phyloP scores from a whole-genome alignment of 2,888 invertebrate genomes.

The Malachius bipustulatus region DNA sequence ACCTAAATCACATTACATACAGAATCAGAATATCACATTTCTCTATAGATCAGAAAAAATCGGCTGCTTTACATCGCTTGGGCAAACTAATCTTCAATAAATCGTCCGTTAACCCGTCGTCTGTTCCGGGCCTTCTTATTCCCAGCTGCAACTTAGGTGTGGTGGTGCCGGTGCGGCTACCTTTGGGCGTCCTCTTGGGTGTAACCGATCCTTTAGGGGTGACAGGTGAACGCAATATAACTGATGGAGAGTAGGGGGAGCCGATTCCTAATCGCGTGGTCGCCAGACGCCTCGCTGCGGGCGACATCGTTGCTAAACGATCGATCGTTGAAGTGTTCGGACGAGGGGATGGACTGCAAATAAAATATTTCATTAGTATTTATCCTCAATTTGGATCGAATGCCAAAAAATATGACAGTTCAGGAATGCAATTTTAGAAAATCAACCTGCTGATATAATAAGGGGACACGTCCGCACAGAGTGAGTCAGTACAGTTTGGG shows the following conservation, averaged over 20 bases:
- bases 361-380: too few species aligned
- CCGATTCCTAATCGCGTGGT: conserved; percentile 41
- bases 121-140: conserved; percentile 33
- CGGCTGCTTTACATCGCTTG: conserved; percentile 63
- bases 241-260: conserved; percentile 18
- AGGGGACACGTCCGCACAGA: too few species aligned
- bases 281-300: conserved; percentile 83
- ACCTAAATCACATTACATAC: too few species aligned
- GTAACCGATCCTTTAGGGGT: conserved; percentile 34
- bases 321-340: conserved; percentile 54
- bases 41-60: conserved; percentile 72
- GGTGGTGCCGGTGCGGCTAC: conserved; percentile 31
- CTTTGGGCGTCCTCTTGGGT: conserved; percentile 15
- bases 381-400: too few species aligned
- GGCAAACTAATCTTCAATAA: conserved; percentile 67
- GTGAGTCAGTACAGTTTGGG: too few species aligned
- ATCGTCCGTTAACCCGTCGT: conserved; percentile 65
- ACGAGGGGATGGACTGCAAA: conserved; percentile 43
- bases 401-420: too few species aligned
- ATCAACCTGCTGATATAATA: too few species aligned
- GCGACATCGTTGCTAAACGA: conserved; percentile 82
- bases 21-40: too few species aligned
- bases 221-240: background rate
- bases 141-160: conserved; percentile 39
- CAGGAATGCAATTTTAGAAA: too few species aligned